Percentiles rank a stretch among this genome's conserved stretches.
Evolutionary conservation across 2,113 vertebrate genomes (phyloP).

Genomic region (Malaclemys terrapin): DNA sequence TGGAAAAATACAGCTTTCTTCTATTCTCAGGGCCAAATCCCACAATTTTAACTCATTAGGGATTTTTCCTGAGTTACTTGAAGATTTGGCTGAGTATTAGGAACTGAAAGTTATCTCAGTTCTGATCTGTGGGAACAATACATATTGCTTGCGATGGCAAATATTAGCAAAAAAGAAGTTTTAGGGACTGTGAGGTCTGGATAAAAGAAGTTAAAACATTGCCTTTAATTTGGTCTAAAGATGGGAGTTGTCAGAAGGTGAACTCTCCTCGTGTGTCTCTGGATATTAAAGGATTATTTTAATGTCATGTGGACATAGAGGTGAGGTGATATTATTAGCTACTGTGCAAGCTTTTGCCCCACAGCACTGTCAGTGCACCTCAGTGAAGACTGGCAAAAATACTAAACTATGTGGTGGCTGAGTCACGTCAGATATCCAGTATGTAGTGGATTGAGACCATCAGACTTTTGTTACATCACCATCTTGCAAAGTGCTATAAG

Average conservation of each 20-base stretch:
- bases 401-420: background rate
- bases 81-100: background rate
- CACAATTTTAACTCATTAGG: background rate
- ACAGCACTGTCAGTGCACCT: background rate
- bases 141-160: background rate
- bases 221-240: background rate
- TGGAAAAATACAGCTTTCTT: background rate
- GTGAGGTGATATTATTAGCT: background rate
- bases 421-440: background rate
- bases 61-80: background rate
- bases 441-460: background rate
- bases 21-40: background rate
- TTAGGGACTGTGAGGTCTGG: fast-evolving
- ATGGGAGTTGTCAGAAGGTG: background rate
- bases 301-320: background rate
- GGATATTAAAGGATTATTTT: background rate
- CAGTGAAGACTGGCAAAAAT: background rate
- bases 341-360: fast-evolving
- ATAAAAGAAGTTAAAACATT: background rate
- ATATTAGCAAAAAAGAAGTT: background rate
- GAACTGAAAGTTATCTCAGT: background rate
- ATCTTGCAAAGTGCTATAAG: background rate
- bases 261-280: background rate
- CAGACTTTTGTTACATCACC: background rate
- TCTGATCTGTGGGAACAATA: background rate